phyloP scores from a whole-genome alignment of 2,113 vertebrate species.

The Mesembrinibis cayennensis region DNA sequence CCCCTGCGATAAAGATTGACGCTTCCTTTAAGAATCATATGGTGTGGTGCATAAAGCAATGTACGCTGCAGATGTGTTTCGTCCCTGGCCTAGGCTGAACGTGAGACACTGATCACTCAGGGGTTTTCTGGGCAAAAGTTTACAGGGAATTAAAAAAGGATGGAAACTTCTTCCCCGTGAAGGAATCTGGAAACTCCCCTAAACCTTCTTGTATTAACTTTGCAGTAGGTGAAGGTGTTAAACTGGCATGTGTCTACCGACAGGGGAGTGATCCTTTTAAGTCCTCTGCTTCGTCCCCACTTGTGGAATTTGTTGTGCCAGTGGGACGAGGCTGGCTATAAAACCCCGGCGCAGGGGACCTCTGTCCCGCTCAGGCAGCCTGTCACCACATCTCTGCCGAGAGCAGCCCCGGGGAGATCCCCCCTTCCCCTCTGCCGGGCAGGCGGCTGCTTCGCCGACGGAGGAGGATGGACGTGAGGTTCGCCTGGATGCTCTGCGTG shows the following conservation, averaged over 20 bases:
- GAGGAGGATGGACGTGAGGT: conserved; percentile 24
- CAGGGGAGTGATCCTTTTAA: conserved; percentile 76
- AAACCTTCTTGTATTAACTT: conserved; percentile 38
- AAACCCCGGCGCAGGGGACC: not conserved
- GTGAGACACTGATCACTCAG: not conserved
- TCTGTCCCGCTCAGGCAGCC: not conserved
- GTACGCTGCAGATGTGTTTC: not conserved
- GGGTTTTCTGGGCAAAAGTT: not conserved
- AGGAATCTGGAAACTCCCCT: not conserved
- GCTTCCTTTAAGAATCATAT: not conserved
- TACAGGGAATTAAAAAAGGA: not conserved
- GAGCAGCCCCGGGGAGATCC: not conserved
- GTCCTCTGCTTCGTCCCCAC: conserved; percentile 76
- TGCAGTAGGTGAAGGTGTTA: conserved; percentile 47
- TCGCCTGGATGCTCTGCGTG: conserved; percentile 53
- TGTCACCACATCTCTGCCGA: not conserved
- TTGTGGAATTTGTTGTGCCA: conserved; percentile 82
- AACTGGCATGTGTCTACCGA: conserved; percentile 54
- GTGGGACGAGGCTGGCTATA: conserved; percentile 73
- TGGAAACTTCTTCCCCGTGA: not conserved
- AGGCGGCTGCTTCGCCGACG: rapidly evolving
- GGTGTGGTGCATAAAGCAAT: not conserved
- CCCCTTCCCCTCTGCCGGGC: not conserved
- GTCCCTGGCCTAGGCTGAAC: not conserved
- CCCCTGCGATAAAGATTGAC: not conserved